phyloP scores from a whole-genome alignment of 2,113 vertebrate species.

The Zosterops borbonicus region DNA sequence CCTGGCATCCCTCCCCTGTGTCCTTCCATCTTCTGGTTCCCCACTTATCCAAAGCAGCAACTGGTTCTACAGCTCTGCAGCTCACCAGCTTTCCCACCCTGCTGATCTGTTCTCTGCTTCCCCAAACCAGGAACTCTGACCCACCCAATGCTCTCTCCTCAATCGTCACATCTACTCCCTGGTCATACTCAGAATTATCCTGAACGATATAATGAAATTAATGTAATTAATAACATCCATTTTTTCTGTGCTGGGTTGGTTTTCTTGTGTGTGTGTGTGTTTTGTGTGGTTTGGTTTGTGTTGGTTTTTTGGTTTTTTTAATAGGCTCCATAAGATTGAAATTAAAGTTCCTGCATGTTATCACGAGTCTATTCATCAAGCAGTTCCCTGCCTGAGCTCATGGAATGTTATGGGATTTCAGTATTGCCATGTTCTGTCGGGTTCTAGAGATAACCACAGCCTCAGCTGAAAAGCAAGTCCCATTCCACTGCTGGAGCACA shows the following conservation, averaged over 20 bases:
- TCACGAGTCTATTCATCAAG: neutral
- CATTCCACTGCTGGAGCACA: neutral
- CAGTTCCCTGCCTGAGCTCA: neutral
- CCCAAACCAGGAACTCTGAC: neutral
- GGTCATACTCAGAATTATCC: neutral
- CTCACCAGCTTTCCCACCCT: neutral
- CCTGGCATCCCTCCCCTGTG: neutral
- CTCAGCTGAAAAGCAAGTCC: neutral
- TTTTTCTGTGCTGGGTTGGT: neutral
- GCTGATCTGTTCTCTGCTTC: neutral
- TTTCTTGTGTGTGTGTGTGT: neutral
- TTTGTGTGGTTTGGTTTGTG: too few relatives aligned
- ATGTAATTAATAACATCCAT: neutral
- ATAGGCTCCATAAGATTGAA: neutral
- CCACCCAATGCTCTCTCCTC: neutral
- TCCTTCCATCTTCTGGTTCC: neutral
- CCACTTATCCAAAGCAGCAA: neutral
- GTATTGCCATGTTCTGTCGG: fast-evolving
- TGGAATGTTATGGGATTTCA: neutral
- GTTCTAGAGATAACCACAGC: neutral
- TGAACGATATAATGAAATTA: neutral
- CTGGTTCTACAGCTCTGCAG: neutral
- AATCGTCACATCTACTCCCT: neutral
- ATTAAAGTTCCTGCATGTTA: neutral
- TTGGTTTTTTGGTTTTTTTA: neutral